Evolutionary conservation across 2,797 vertebrate genomes (phyloP), one percentile per base, ranked within the genome.

Genomic region (Sebastes umbrosus): DNA sequence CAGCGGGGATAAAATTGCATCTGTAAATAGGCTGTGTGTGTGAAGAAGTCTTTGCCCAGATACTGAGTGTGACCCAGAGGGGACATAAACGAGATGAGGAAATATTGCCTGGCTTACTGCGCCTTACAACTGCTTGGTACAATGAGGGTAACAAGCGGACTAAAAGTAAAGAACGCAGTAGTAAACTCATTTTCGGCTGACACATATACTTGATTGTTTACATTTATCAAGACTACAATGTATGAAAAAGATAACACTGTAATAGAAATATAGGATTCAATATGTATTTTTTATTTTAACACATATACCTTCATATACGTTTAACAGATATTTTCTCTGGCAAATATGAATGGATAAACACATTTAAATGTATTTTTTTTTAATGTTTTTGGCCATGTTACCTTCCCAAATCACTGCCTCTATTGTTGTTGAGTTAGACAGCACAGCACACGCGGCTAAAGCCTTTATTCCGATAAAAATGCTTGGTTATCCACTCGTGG

Each of bases 71-170:
- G 76, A 87, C 90, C 87, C 90, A 84, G 78, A 88, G 88, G 91
- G 84, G 75, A 88, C 83, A 86, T 88, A 90, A 90, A 90, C 58
- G 60, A 84, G 85, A 88, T 86, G 77, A 85, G 52, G 64, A 91
- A 90, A 88, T 92, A 83, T 81, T 84, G 83, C 89, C 82, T 73
- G 68, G 76, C 50, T 87, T 82, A 29, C 63, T 65, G 34, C 65
- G 72, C 31, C 22, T 82, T 67, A 69, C 68, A 77, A 85, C 77
- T 72, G 71, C 70, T 62, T 57, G 62, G 39, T 55, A 82, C 78
- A 80, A 83, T 73, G 67, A 81, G 77, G 66, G 36, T 71, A 90
- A 87, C 80, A 82, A 83, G 73, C 63, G 8, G 69, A 86, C 27
- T 66, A 50, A 73, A 82, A 81, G 77, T 81, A 68, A 72, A 79